Conservation (phyloP, 1,140 invertebrate species). For the Sycophila sp. region DNA sequence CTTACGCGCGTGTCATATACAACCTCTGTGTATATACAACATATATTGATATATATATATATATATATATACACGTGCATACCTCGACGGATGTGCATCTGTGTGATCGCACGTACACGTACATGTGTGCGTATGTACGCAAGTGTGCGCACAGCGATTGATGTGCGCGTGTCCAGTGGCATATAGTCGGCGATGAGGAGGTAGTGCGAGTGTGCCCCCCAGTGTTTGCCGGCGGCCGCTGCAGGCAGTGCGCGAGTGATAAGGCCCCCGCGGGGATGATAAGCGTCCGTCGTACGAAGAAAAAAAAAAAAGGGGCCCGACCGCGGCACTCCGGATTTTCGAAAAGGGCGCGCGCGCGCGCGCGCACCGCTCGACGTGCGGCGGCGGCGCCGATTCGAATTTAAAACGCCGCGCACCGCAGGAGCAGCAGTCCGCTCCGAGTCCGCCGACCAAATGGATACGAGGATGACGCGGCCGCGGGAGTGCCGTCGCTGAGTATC, state of each 20-base stretch:
- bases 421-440: no score
- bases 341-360: constrained; percentile 7
- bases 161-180: background rate
- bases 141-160: constrained; percentile 48
- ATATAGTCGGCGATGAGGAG: no score
- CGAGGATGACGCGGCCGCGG: background rate
- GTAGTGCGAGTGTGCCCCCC: no score
- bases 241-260: background rate
- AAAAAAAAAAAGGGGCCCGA: no score
- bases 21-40: background rate
- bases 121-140: constrained; percentile 11
- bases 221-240: background rate
- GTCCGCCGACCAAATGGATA: constrained; percentile 4
- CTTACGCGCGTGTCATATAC: constrained; percentile 24
- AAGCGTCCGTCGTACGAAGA: no score
- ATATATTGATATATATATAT: no score
- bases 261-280: constrained; percentile 6
- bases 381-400: background rate
- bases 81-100: background rate
- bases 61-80: constrained; percentile 6
- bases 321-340: background rate
- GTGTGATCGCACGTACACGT: background rate
- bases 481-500: background rate
- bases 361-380: background rate
- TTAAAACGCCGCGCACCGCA: background rate